These are phyloP conservation scores for Phenacoccus solenopsis DNA, from an alignment of 1,140 invertebrate species.

Conservation along the genomic window DNA sequence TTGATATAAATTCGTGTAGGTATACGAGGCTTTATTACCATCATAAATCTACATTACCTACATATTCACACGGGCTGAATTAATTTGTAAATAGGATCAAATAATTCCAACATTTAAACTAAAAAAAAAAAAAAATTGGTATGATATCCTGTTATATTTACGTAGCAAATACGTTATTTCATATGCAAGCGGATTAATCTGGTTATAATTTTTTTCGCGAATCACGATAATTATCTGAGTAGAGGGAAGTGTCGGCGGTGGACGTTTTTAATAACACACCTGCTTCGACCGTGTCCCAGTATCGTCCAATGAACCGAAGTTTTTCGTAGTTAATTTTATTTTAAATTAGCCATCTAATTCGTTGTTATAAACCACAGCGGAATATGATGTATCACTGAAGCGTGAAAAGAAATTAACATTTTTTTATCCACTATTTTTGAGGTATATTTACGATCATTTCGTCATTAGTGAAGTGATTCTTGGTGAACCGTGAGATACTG, in stretches of 20 bases:
- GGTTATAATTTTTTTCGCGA: too few species aligned
- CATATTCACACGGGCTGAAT: too few species aligned
- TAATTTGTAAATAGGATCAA: too few species aligned
- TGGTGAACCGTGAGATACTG: not conserved
- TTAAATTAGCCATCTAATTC: slow-evolving; percentile 3
- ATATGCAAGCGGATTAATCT: too few species aligned
- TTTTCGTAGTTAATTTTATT: not conserved
- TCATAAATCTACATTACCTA: not conserved
- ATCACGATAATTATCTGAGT: too few species aligned
- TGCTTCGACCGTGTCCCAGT: not conserved
- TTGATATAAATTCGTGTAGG: too few species aligned
- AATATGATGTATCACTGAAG: slow-evolving; percentile 2
- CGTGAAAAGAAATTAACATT: slow-evolving; percentile 2
- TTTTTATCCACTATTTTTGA: not conserved
- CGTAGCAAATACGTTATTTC: too few species aligned
- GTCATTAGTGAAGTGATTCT: slow-evolving; percentile 1
- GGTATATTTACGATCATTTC: not conserved
- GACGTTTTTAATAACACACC: not conserved
- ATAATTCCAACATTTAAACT: too few species aligned
- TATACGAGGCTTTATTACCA: not conserved
- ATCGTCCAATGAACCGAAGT: not conserved
- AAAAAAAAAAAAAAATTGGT: too few species aligned
- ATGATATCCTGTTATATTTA: too few species aligned
- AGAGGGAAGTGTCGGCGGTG: too few species aligned
- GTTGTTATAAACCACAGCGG: not conserved